Conservation (phyloP, 2,113 vertebrate genomes). For the Lycocorax pyrrhopterus region DNA sequence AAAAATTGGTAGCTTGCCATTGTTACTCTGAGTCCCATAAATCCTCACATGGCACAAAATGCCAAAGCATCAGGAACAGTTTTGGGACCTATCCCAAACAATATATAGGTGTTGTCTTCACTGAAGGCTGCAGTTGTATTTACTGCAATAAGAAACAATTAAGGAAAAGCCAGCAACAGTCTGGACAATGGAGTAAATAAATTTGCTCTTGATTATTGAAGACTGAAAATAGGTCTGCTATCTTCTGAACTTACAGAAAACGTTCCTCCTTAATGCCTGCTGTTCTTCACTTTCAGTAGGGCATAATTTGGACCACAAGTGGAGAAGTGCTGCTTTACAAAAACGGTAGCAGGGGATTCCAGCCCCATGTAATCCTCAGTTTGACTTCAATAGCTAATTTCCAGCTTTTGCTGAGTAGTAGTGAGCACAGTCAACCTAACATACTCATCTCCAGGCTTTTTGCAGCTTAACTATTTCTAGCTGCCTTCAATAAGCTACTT, state of each 20-base stretch:
- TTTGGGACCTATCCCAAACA: neutral
- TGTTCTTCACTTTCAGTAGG: neutral
- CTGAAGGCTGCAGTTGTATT: neutral
- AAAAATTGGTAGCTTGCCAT: neutral
- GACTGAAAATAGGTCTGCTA: neutral
- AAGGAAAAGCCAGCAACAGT: neutral
- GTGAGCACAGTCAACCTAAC: neutral
- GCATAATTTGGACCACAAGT: neutral
- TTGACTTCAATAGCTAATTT: neutral
- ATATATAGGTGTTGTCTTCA: fast-evolving
- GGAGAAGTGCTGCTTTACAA: neutral
- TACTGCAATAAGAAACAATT: neutral
- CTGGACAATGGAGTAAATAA: neutral
- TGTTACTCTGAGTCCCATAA: neutral
- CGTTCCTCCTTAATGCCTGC: neutral
- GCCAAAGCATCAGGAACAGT: neutral
- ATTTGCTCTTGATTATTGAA: neutral
- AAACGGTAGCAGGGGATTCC: neutral
- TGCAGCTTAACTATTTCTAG: neutral
- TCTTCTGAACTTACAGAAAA: neutral
- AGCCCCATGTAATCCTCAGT: neutral
- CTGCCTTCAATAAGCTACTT: neutral
- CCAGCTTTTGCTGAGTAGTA: neutral
- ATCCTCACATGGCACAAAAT: neutral
- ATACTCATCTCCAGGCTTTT: neutral